Conservation (phyloP, 2,797 vertebrate species). For the Salarias fasciatus region DNA sequence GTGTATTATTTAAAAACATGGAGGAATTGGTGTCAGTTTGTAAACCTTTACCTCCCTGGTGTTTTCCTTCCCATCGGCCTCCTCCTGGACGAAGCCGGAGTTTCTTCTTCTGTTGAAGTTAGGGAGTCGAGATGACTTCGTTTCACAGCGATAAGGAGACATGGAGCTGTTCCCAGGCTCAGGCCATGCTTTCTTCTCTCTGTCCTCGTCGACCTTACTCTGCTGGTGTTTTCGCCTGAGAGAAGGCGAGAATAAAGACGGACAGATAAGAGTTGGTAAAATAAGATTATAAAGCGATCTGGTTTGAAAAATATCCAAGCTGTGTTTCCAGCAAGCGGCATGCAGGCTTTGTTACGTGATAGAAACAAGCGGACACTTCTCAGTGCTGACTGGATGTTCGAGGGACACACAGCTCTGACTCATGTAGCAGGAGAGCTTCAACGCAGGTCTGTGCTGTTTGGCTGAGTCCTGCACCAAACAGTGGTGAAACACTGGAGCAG, state of each 20-base stretch:
- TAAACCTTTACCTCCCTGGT: constrained; percentile 62
- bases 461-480: not conserved
- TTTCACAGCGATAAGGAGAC: constrained; percentile 46
- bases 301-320: not conserved
- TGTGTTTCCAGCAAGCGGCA: constrained; percentile 1
- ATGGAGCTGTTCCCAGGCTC: not conserved
- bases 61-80: constrained; percentile 60
- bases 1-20: not conserved
- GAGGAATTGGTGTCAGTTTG: not conserved
- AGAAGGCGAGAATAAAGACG: not conserved
- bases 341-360: constrained; percentile 19
- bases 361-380: too few species aligned
- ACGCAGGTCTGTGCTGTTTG: constrained; percentile 5
- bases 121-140: constrained; percentile 67
- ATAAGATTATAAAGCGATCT: not conserved
- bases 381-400: constrained; percentile 27
- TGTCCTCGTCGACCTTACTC: constrained; percentile 8
- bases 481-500: not conserved
- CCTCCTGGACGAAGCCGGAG: constrained; percentile 40
- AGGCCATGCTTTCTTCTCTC: constrained; percentile 11
- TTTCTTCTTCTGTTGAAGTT: constrained; percentile 66
- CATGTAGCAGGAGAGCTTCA: not conserved
- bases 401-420: constrained; percentile 1
- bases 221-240: constrained; percentile 38
- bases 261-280: not conserved